Evolutionary conservation across 1,140 invertebrate genomes (phyloP), one percentile per base, ranked within the genome.

Genomic region (Aricia agestis): DNA sequence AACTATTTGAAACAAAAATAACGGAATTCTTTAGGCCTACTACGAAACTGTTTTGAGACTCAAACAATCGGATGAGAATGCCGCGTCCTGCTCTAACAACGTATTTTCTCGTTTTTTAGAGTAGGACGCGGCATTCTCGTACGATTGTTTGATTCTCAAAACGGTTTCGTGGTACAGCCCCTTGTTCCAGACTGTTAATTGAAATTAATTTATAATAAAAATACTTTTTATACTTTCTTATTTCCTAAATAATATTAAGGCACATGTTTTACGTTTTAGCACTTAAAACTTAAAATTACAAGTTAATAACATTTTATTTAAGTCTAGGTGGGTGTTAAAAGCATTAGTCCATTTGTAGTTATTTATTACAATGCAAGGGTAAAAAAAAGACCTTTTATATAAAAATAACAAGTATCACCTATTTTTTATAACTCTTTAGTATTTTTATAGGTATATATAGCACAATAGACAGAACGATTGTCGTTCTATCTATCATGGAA

Each of bases 181-280:
- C n/a, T 9, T 2, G 25, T 25, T 25, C 41, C 11, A 42, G 45
- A 13, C 5, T 52, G 3, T 13, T 52, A 52, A 52, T 52, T 13
- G 11, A 11, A 52, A 3, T 13, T 52, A 13, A 7, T 42, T 0
- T 42, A 42, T 9, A 3, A 52, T 1, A 52, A 52, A 52, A 52
- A 52, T 52, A 52, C 45, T 13, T 13, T 52, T 15, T 52, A 52
- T 52, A 13, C 45, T 15, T 61, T 36, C 36, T 61, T 59, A 45
- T 19, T 72, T 67, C 42, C 25, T 63, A 10, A 19, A 63, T n/a
- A 19, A 18, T 63, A n/a, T 18, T 63, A 63, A 31, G 45, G 45
- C 45, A 52, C 45, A 15, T 52, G 45, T 13, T 13, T 52, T 52
- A 52, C 6, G 45, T 1, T 13, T 52, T 52, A 52, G 45, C 45